Evolutionary conservation across 2,797 vertebrate genomes (phyloP).

Genomic region (Poecilia velifera): DNA sequence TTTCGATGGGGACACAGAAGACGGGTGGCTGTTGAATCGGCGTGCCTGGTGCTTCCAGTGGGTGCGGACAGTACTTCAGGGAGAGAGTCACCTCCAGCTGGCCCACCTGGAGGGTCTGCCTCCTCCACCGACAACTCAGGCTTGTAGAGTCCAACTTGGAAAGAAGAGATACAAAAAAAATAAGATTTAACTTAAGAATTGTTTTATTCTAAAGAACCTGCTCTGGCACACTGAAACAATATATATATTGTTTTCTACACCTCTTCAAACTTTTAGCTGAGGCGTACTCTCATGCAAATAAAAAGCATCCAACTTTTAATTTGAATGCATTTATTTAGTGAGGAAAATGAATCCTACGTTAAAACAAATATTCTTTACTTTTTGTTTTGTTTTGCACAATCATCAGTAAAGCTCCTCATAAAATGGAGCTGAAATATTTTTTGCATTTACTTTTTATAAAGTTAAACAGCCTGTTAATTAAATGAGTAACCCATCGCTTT

Average conservation of each 20-base stretch:
- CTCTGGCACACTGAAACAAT: background rate
- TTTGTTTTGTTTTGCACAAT: background rate
- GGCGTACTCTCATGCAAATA: background rate
- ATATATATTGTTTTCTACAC: background rate
- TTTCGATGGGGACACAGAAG: slow-evolving; percentile 74
- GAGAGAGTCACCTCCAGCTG: slow-evolving; percentile 72
- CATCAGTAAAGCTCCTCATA: background rate
- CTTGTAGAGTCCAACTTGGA: slow-evolving; percentile 65
- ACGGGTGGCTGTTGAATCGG: slow-evolving; percentile 54
- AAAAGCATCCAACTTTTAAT: background rate
- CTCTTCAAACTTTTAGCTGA: background rate
- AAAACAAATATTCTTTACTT: background rate
- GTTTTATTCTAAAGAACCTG: background rate
- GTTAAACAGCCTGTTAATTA: background rate
- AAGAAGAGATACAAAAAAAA: background rate
- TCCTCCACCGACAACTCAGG: slow-evolving; percentile 72
- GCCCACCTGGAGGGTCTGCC: slow-evolving; percentile 65
- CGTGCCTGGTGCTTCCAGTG: slow-evolving; percentile 65
- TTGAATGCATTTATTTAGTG: background rate
- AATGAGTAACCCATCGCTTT: background rate
- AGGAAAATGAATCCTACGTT: background rate
- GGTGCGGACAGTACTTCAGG: slow-evolving; percentile 76
- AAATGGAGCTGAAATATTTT: background rate
- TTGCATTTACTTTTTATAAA: background rate
- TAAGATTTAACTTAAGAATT: background rate